These are phyloP conservation scores for Axis porcinus DNA, from an alignment of 2,113 vertebrate species.

Conservation along the genomic window DNA sequence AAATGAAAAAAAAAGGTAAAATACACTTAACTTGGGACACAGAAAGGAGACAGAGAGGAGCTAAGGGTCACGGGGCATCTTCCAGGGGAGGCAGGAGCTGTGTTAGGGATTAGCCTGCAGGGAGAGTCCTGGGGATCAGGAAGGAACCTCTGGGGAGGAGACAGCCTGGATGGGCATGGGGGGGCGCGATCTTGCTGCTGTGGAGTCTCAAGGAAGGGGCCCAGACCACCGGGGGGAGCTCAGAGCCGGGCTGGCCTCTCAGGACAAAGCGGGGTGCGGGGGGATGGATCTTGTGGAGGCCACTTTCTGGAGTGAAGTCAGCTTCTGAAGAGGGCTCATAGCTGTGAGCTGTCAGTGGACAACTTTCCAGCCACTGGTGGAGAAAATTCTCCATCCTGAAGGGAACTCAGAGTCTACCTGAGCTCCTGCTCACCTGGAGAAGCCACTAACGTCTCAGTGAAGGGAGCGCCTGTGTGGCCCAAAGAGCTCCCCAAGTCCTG, in stretches of 20 bases:
- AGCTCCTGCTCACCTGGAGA: background rate
- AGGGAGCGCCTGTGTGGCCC: background rate
- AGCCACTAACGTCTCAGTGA: no score
- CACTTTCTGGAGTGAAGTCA: background rate
- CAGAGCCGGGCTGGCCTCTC: background rate
- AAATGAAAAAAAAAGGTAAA: background rate
- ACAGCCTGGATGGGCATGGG: fast-evolving
- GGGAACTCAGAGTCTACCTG: background rate
- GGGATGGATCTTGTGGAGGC: no score
- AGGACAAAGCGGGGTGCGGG: background rate
- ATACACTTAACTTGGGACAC: background rate
- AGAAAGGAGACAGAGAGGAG: background rate
- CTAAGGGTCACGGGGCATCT: background rate
- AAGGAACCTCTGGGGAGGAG: background rate
- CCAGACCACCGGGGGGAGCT: background rate
- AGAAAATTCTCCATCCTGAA: background rate
- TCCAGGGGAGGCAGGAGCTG: background rate
- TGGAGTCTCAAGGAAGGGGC: background rate
- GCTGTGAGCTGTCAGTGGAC: background rate
- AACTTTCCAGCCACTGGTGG: background rate
- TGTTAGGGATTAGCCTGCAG: background rate
- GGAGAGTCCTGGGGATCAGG: background rate
- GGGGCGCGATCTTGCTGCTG: fast-evolving
- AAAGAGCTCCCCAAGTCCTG: no score
- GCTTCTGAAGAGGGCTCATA: background rate